These are phyloP conservation scores for Austrofundulus limnaeus DNA, from an alignment of 2,113 vertebrate genomes.

Conservation along the genomic window DNA sequence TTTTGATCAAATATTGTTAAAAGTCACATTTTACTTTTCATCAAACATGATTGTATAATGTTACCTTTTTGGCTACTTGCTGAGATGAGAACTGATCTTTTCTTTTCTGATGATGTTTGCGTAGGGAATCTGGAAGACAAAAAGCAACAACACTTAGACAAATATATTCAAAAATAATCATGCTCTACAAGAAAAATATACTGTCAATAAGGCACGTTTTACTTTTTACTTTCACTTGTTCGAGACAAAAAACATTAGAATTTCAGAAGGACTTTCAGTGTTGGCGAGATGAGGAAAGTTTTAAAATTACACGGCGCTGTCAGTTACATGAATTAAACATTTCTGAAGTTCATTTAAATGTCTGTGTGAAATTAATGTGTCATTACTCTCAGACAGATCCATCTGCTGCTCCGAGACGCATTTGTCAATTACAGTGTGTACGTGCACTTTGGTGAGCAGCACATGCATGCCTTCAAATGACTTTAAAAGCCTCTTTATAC, in stretches of 20 bases:
- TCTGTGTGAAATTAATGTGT: constrained; percentile 48
- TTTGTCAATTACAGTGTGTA: constrained; percentile 35
- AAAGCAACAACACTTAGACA: neutral
- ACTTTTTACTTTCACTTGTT: neutral
- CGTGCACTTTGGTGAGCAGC: constrained; percentile 11
- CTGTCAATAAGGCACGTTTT: neutral
- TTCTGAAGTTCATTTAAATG: constrained; percentile 35
- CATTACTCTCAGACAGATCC: constrained; percentile 60
- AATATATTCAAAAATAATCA: neutral
- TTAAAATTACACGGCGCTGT: constrained; percentile 7
- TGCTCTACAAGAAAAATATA: neutral
- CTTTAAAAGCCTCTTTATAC: constrained; percentile 1
- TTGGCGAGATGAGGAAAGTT: neutral
- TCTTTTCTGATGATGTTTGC: constrained; percentile 98
- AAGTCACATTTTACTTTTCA: neutral
- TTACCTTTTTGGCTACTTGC: constrained; percentile 92
- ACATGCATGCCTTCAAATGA: constrained; percentile 18
- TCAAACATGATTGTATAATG: too few relatives aligned
- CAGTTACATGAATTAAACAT: constrained; percentile 27
- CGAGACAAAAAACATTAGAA: neutral
- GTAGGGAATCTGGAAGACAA: constrained; percentile 91
- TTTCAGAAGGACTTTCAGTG: neutral
- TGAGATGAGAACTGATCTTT: constrained; percentile 92
- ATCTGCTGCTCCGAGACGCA: constrained; percentile 50
- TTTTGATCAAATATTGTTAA: neutral